A percentile compares a stretch with the other conserved stretches of the same genome.
Conservation (phyloP, 2,113 vertebrate genomes). For the Myrmophylax atrothorax region DNA sequence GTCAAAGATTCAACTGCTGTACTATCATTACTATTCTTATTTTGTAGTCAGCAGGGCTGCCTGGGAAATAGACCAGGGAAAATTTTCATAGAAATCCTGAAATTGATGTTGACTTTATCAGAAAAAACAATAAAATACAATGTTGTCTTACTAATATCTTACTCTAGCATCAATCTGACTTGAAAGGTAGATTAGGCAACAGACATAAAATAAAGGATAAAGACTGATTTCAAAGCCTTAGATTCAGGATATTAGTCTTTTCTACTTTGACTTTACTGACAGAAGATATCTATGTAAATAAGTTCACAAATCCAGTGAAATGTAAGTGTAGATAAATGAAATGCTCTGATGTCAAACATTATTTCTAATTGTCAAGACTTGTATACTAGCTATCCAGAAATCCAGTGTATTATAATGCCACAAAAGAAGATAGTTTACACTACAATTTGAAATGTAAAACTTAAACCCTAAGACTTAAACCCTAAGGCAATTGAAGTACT, state of each 20-base stretch:
- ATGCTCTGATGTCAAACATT: background rate
- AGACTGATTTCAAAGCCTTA: background rate
- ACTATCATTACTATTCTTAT: background rate
- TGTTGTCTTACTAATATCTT: background rate
- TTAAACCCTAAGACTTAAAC: background rate
- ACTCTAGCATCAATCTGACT: background rate
- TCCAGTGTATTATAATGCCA: background rate
- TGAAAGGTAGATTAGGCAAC: background rate
- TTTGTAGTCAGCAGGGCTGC: background rate
- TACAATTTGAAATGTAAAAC: background rate
- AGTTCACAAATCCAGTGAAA: background rate
- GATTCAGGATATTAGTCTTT: background rate
- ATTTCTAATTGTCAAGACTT: background rate
- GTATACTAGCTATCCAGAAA: background rate
- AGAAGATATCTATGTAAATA: background rate
- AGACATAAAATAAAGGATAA: background rate
- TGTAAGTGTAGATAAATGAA: background rate
- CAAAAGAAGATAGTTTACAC: background rate
- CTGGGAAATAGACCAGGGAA: background rate
- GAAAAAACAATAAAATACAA: background rate
- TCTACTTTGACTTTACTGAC: background rate
- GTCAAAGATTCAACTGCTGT: background rate
- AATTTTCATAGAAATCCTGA: background rate
- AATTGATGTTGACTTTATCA: background rate
- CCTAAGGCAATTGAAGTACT: conserved; percentile 2